A percentile compares a stretch with the other conserved stretches of the same genome.
Conservation (phyloP, 1,140 invertebrate genomes). For the Tetramorium alpestre region DNA sequence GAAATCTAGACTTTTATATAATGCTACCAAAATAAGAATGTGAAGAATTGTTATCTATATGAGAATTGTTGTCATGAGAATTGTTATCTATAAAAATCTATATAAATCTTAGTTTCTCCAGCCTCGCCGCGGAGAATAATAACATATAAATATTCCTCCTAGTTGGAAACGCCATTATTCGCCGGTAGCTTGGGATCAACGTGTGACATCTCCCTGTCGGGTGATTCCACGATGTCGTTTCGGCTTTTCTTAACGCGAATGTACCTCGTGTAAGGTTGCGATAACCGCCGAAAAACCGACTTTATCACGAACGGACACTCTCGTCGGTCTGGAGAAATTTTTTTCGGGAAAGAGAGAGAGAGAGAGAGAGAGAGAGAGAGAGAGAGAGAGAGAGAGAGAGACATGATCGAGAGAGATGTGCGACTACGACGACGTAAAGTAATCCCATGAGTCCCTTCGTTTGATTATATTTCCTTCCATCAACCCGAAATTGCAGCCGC, state of each 20-base stretch:
- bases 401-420: conserved; percentile 11
- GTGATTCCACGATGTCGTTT: conserved; percentile 15
- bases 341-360: background rate
- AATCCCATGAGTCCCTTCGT: background rate
- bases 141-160: background rate
- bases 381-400: too few relatives aligned
- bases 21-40: background rate
- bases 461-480: conserved; percentile 36
- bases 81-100: background rate
- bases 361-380: background rate
- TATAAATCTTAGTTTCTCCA: background rate
- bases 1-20: background rate
- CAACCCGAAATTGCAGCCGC: background rate
- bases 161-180: background rate
- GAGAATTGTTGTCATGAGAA: background rate
- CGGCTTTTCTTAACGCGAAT: background rate
- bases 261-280: background rate
- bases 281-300: conserved; percentile 7
- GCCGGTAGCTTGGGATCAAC: background rate
- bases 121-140: background rate
- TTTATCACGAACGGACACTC: conserved; percentile 27
- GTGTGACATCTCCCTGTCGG: conserved; percentile 20
- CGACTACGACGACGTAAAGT: background rate
- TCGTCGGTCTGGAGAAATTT: background rate
- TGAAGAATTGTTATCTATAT: background rate